Evolutionary conservation across 2,113 vertebrate genomes (phyloP), one percentile per base, ranked within the genome.

Genomic region (Apodemus sylvaticus): DNA sequence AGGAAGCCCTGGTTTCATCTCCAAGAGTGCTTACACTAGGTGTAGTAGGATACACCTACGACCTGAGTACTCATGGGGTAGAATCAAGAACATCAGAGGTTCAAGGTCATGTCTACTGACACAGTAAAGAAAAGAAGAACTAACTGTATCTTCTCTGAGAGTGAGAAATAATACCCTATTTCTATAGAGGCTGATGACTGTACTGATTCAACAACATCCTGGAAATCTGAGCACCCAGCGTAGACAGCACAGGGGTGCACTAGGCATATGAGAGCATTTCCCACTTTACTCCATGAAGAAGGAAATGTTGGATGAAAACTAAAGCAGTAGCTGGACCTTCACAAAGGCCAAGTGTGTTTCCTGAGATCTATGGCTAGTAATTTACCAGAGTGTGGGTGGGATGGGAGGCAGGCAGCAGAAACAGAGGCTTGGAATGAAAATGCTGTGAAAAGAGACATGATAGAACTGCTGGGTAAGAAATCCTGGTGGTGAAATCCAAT

Each of bases 391-490:
- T 7, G 3, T 22, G 36, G 45, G 74, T 74, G 73, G 73, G 22
- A 26, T 26, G n/a, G 42, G 42, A n/a, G 19, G 55, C 6, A 1
- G 10, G n/a, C 6, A 19, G n/a, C 22, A 8, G 22, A 42, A 85
- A 76, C 19, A 74, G 36, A 45, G 39, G n/a, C 26, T 70, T 62
- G 55, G 55, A 88, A 93, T 89, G 36, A 64, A 39, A 17, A 70
- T 94, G 11, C 77, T 96, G 26, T 68, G 12, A 94, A 94, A 94
- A 64, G 19, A 94, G 89, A 88, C 24, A 62, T 53, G 79, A 13
- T 48, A 83, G 26, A n/a, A 53, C 79, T 95, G 34, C 77, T 93
- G 29, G 29, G 12, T 79, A 82, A 77, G 86, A 91, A 92, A 48
- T 88, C 14, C 83, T 74, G 48, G 22, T 90, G 70, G 66, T 91